Conservation (phyloP, 2,888 invertebrate species). For the Slavum lentiscoides region DNA sequence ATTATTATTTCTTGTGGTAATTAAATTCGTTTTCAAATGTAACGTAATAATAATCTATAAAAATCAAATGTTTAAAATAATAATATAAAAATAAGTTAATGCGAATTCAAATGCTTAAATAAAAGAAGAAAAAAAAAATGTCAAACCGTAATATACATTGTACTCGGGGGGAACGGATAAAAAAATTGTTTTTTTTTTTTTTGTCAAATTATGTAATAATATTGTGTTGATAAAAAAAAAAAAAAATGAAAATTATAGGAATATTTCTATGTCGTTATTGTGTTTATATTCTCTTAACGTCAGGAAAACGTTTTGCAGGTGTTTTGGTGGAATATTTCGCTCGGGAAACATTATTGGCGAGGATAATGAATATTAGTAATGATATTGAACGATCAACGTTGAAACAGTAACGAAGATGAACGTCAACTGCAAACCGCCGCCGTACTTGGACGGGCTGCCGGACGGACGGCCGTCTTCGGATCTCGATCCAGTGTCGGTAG, state of each 20-base stretch:
- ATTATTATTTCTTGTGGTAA: background rate
- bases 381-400: too few relatives aligned
- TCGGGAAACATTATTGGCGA: too few relatives aligned
- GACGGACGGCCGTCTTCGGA: conserved; percentile 6
- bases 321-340: too few relatives aligned
- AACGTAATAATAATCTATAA: background rate
- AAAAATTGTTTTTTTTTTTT: too few relatives aligned
- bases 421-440: background rate
- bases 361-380: too few relatives aligned
- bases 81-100: conserved; percentile 34
- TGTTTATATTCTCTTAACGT: background rate
- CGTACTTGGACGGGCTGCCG: background rate
- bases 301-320: too few relatives aligned
- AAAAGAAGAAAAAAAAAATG: background rate
- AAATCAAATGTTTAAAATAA: conserved; percentile 8
- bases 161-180: too few relatives aligned
- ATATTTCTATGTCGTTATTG: background rate
- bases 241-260: too few relatives aligned
- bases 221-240: background rate
- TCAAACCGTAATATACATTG: conserved; percentile 14
- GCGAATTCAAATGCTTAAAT: background rate
- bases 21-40: background rate
- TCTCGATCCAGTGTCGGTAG: conserved; percentile 58
- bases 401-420: background rate
- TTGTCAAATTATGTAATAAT: background rate